phyloP scores from a whole-genome alignment of 1,140 invertebrate species.

The Cydia fagiglandana region DNA sequence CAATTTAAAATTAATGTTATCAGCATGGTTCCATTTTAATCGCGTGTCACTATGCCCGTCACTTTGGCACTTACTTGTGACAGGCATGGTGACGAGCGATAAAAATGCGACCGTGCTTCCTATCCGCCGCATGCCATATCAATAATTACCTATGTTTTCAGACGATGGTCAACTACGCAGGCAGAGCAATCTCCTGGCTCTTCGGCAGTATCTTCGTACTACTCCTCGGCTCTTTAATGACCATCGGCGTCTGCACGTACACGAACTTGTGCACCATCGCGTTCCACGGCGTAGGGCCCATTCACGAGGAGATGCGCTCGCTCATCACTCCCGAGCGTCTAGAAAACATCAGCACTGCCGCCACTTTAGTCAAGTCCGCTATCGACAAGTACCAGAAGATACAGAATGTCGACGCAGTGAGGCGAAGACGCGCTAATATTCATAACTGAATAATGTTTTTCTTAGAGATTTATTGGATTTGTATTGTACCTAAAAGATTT shows the following conservation, averaged over 20 bases:
- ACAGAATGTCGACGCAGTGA: constrained; percentile 58
- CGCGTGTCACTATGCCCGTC: too few relatives aligned
- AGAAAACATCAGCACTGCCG: constrained; percentile 79
- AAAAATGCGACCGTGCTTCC: too few relatives aligned
- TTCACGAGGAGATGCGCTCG: constrained; percentile 73
- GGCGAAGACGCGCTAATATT: constrained; percentile 50
- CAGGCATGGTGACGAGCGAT: too few relatives aligned
- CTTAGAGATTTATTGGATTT: background rate
- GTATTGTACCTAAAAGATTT: constrained; percentile 11
- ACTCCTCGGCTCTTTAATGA: constrained; percentile 80
- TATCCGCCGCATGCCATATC: too few relatives aligned
- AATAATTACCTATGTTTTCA: constrained; percentile 46
- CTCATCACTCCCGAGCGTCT: constrained; percentile 77
- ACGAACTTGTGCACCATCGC: constrained; percentile 83
- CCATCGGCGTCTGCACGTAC: constrained; percentile 81
- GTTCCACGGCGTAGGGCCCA: constrained; percentile 77
- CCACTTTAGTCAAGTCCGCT: constrained; percentile 82
- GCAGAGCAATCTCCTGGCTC: constrained; percentile 59
- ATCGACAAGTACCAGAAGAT: constrained; percentile 83
- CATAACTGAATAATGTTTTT: constrained; percentile 34
- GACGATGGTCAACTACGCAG: constrained; percentile 65
- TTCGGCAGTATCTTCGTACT: constrained; percentile 77
- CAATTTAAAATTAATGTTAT: constrained; percentile 6
- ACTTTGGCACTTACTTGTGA: too few relatives aligned
- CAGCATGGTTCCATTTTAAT: too few relatives aligned